A percentile compares a stretch with the other conserved stretches of the same genome.
Conservation (phyloP, 2,888 invertebrate genomes). For the Patella depressa region DNA sequence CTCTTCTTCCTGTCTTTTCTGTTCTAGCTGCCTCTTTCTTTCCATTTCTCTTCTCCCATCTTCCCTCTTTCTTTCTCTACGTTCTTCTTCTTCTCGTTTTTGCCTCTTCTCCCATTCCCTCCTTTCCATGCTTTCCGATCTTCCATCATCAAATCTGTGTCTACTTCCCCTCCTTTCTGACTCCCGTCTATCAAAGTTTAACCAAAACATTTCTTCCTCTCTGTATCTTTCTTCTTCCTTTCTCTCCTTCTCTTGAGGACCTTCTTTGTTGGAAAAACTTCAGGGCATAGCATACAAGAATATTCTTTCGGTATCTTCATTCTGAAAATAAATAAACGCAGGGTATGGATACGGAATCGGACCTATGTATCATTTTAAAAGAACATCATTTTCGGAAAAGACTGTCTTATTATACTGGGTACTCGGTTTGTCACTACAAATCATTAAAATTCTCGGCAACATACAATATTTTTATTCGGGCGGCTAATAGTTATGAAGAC, state of each 20-base stretch:
- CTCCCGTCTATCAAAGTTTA: too few species aligned
- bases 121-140: neutral
- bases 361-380: too few species aligned
- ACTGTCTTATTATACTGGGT: too few species aligned
- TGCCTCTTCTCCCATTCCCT: neutral
- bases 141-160: neutral
- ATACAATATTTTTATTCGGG: too few species aligned
- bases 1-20: neutral
- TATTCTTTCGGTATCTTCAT: too few species aligned
- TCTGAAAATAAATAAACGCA: too few species aligned
- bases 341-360: too few species aligned
- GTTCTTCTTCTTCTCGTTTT: neutral
- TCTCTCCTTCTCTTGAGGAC: neutral
- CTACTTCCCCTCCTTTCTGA: neutral
- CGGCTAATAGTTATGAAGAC: neutral
- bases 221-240: neutral
- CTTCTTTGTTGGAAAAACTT: neutral
- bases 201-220: neutral
- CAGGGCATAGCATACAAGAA: too few species aligned
- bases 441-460: too few species aligned
- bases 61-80: neutral
- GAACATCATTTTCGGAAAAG: too few species aligned
- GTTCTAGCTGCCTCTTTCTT: neutral
- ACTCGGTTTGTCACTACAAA: too few species aligned
- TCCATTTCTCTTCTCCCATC: neutral